A percentile compares a stretch with the other conserved stretches of the same genome.
Evolutionary conservation across 2,888 invertebrate genomes (phyloP).

Genomic region (Plebejus melissa): DNA sequence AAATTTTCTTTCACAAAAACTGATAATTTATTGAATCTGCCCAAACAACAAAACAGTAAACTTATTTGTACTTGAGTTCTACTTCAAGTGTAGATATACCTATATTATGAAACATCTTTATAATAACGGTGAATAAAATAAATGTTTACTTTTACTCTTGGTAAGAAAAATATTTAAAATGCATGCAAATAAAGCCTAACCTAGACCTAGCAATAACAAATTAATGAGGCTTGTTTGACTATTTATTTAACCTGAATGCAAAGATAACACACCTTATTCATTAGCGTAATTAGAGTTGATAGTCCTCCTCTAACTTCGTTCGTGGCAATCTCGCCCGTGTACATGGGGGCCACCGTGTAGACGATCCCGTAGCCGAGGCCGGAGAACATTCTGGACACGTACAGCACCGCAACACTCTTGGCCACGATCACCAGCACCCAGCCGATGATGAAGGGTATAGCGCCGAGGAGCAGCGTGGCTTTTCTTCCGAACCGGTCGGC

Average conservation of each 20-base stretch:
- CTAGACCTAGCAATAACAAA: neutral
- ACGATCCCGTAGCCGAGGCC: conserved; percentile 82
- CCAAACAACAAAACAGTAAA: neutral
- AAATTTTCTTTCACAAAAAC: neutral
- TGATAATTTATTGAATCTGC: neutral
- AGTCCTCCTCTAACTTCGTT: conserved; percentile 80
- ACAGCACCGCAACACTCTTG: conserved; percentile 75
- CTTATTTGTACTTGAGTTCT: too few species aligned
- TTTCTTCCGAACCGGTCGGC: conserved; percentile 84
- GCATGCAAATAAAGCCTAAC: neutral
- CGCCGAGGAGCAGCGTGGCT: conserved; percentile 79
- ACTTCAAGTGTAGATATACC: too few species aligned
- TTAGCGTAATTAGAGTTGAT: conserved; percentile 80
- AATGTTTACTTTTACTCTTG: neutral
- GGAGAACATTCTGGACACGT: conserved; percentile 80
- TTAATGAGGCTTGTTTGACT: neutral
- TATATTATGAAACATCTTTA: too few species aligned
- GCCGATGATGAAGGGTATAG: conserved; percentile 80
- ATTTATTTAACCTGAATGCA: conserved; percentile 1
- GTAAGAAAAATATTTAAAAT: neutral
- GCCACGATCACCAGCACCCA: conserved; percentile 82
- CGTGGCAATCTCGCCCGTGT: conserved; percentile 81
- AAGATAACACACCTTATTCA: conserved; percentile 68
- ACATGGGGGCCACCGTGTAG: conserved; percentile 81
- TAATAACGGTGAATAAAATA: too few species aligned